phyloP scores from a whole-genome alignment of 2,797 vertebrate species.

The Gymnoscopelus microlampas region DNA sequence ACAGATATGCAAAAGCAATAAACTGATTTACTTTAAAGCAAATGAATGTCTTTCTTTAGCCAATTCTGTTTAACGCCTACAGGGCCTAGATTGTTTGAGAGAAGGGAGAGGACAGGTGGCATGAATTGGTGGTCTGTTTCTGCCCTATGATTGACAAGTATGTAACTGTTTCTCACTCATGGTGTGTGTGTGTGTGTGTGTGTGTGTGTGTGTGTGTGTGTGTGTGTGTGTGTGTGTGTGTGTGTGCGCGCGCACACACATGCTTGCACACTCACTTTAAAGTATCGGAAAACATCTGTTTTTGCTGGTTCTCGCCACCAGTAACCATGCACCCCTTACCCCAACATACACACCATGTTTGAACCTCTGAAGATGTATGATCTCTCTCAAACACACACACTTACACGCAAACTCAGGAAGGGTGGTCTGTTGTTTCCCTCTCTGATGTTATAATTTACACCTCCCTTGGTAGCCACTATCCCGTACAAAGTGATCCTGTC shows the following conservation, averaged over 20 bases:
- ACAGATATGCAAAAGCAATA: slow-evolving; percentile 56
- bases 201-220: slow-evolving; percentile 7
- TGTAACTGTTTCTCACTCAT: slow-evolving; percentile 3
- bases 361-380: slow-evolving; percentile 24
- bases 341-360: slow-evolving; percentile 12
- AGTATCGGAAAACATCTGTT: slow-evolving; percentile 37
- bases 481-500: background rate
- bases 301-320: slow-evolving; percentile 6
- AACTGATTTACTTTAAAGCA: slow-evolving; percentile 48
- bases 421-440: slow-evolving; percentile 2
- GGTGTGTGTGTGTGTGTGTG: background rate
- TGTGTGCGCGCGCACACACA: background rate
- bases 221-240: slow-evolving; percentile 3
- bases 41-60: slow-evolving; percentile 26
- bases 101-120: background rate
- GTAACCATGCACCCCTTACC: slow-evolving; percentile 3
- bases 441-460: slow-evolving; percentile 41
- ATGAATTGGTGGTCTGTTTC: slow-evolving; percentile 23
- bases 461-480: background rate
- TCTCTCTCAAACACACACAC: background rate
- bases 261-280: slow-evolving; percentile 14
- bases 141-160: slow-evolving; percentile 7
- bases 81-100: background rate
- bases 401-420: background rate
- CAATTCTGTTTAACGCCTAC: background rate